Base-by-base conservation (phyloP, 2,797 vertebrate species). In the Bufotes viridis region DNA sequence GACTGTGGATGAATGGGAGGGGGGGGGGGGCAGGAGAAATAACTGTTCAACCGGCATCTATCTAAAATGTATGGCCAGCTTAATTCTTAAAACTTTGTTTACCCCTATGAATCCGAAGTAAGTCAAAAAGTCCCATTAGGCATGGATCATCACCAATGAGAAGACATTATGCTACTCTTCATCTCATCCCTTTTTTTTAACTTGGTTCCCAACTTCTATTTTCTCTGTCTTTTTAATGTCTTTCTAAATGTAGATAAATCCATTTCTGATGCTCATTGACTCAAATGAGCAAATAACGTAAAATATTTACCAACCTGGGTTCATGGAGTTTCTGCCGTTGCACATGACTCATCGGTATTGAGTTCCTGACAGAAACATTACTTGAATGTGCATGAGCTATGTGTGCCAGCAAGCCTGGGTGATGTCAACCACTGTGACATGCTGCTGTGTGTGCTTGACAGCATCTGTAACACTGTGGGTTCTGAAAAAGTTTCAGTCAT, bases 391-490 rank as follows among this genome's bases (percentile, higher is more conserved):
- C 70, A 74, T 20, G 34, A 74, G 29, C 70, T 22, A 49, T 49
- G 34, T 49, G 18, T 74, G 70, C 70, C 70, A 49, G 70, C 70
- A 12, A 26, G 26, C 67, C 13, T 15, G 26, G 29, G 67, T 69
- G 26, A 69, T 14, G 70, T 74, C 70, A 42, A 74, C 70, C 70
- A 49, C 70, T 74, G 70, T 49, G 70, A 74, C 70, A 49, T 22
- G 70, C 34, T 34, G 34, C 70, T 74, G 70, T 20, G 70, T 49
- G 70, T 49, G 34, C 70, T 49, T 49, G 70, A 74, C 70, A 74
- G 70, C 70, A 74, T 74, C 70, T 74, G 70, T 20, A 74, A 74
- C 70, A 74, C 70, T 74, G 70, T 74, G 49, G 70, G 70, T 74
- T 74, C 70, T 42, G 34, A 74, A 74, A 74, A 74, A 49, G 18